Base-by-base conservation (phyloP, 2,888 invertebrate species). In the Podotricha telesiphe region DNA sequence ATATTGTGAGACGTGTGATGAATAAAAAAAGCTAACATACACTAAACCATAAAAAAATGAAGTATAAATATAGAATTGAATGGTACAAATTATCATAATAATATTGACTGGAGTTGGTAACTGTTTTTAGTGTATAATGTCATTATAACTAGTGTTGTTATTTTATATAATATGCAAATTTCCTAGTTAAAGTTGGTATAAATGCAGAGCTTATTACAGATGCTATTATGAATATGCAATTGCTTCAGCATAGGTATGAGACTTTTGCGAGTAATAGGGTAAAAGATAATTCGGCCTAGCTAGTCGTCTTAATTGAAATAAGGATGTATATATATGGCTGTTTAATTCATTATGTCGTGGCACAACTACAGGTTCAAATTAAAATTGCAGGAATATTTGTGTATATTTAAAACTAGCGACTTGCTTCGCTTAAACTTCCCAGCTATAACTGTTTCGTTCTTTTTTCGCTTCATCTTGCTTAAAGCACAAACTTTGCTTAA, bases 141-240 rank as follows among this genome's bases (percentile, higher is more conserved):
- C 10, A 34, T 62, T 50, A 34, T 50, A 48, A 48, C 34, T 17
- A 50, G 19, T 20, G n/a, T 5, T 3, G 37, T 19, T 34, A 62
- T 62, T 48, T 62, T 17, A 19, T 20, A 48, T 34, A 50, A 37
- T 42, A 64, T 64, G 53, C 72, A 66, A 70, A 40, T 62, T 47
- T 22, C 8, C 28, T 45, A 28, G 50, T 59, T 62, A 55, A 17
- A 19, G 17, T 28, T 56, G 55, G 55, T 53, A 65, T 59, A 53
- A 53, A 61, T 7, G 47, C 11, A 50, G 20, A 47, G 6, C 15
- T 55, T 19, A 56, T 56, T 65, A 55, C 11, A 37, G 20, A 40
- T 45, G 47, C 17, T 6, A 20, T 67, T 22, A 62, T 53, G 47
- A 68, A 42, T 37, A 40, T 50, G 55, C 40, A 64, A 34, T 51